Evolutionary conservation across 2,113 vertebrate genomes (phyloP).

Genomic region (Callipepla californica): DNA sequence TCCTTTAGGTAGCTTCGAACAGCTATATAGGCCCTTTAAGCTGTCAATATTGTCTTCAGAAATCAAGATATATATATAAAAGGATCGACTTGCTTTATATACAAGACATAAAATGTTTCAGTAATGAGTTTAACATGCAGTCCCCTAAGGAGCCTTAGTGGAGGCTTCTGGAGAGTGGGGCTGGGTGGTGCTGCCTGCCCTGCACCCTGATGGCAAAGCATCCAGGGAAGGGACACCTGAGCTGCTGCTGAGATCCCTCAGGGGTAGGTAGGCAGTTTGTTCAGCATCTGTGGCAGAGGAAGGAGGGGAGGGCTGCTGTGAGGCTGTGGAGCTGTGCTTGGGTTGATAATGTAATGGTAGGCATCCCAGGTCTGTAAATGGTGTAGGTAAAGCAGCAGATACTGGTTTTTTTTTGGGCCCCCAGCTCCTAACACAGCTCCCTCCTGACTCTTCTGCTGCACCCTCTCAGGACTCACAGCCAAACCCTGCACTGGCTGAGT

Average conservation of each 20-base stretch:
- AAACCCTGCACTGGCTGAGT: rapidly evolving
- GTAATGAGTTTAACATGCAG: neutral
- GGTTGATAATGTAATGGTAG: neutral
- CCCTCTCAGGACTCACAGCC: neutral
- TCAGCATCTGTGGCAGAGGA: neutral
- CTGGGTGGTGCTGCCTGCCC: neutral
- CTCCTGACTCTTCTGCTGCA: neutral
- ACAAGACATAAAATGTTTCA: neutral
- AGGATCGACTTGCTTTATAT: neutral
- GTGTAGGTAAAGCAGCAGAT: neutral
- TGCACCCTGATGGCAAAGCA: neutral
- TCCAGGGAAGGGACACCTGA: neutral
- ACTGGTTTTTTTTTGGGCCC: constrained; percentile 28
- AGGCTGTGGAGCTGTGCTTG: neutral
- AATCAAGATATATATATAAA: neutral
- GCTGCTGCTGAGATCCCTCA: neutral
- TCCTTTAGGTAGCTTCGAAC: neutral
- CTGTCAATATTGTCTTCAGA: neutral
- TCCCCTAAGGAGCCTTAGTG: neutral
- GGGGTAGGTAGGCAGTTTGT: neutral
- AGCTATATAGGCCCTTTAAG: neutral
- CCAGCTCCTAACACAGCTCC: neutral
- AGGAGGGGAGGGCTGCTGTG: neutral
- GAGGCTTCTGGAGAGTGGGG: neutral
- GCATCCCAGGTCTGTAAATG: neutral